Base-by-base conservation (phyloP, 2,113 vertebrate genomes). In the Coreoperca whiteheadi region DNA sequence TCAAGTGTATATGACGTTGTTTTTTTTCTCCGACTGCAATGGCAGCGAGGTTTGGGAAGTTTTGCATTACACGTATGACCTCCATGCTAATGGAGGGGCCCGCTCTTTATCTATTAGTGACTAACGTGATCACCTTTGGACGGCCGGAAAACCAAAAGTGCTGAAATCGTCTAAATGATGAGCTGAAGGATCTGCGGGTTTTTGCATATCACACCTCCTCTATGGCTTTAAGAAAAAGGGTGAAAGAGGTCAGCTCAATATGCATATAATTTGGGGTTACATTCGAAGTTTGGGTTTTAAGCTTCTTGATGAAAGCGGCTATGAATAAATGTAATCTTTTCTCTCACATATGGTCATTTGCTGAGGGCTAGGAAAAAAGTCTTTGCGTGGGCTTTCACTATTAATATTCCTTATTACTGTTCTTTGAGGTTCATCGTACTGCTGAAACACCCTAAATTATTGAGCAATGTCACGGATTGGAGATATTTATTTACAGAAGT, bases 241-340 rank as follows among this genome's bases (percentile, higher is more conserved):
- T 91, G 90, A 90, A 74, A 78, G 88, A 91, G 94, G 93, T 95
- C 94, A 94, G 87, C 88, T 86, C 91, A 92, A 93, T 95, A 94
- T 95, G 92, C 94, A 94, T 94, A 94, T 93, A 66, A 94, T 94
- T 95, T 95, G 88, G 87, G 91, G 92, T 91, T 93, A 92, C 89
- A 92, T 92, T 92, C 87, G 84, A 90, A 93, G 92, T 93, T 90
- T 92, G 70, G 91, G 88, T 89, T 92, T 92, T 94, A 95, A 94
- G 93, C 93, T 88, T 89, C 92, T 92, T 92, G 93, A 95, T 95
- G 92, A 94, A 94, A 94, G 91, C 91, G 66, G 91, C 91, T 83
- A 88, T 93, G 92, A 93, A 94, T 94, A 95, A 93, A 95, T 91
- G 91, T 94, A 93, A 94, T 94, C 92, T 94, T 93, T 93, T 91